Conservation (phyloP, 2,888 invertebrate species). For the Blera fallax region DNA sequence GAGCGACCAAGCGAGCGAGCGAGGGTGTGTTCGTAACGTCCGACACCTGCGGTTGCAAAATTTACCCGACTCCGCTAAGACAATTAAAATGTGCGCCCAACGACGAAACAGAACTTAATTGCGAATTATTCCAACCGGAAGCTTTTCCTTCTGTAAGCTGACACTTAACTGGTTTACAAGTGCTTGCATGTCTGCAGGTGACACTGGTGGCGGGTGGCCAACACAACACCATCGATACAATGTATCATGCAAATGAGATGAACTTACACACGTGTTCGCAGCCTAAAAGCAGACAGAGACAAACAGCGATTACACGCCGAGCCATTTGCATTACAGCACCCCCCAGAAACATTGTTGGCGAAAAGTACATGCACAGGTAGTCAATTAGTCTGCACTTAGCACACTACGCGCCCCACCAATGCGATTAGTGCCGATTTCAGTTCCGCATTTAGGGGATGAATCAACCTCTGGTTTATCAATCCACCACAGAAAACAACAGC, state of each 20-base stretch:
- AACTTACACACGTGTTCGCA: conserved; percentile 32
- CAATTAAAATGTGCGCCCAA: conserved; percentile 49
- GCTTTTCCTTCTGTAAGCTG: conserved; percentile 67
- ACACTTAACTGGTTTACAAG: conserved; percentile 72
- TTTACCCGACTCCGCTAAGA: conserved; percentile 37
- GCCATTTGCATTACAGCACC: conserved; percentile 25
- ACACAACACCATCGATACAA: conserved; percentile 13
- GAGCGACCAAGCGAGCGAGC: too few species aligned
- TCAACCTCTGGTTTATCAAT: conserved; percentile 5
- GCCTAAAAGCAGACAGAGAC: conserved; percentile 3
- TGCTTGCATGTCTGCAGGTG: conserved; percentile 63
- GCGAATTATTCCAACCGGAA: conserved; percentile 72
- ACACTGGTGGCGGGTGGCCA: conserved; percentile 29
- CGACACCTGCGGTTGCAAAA: conserved; percentile 47
- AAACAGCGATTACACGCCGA: conserved; percentile 4
- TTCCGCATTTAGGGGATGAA: conserved; percentile 60
- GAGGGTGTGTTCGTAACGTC: conserved; percentile 34
- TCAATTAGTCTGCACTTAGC: conserved; percentile 57
- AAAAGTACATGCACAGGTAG: conserved; percentile 40
- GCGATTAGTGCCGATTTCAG: conserved; percentile 16
- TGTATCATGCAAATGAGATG: conserved; percentile 36
- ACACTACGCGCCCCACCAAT: neutral
- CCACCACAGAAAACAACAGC: neutral
- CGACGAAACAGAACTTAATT: conserved; percentile 65
- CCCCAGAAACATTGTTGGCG: conserved; percentile 33